Conservation (phyloP, 2,797 vertebrate species). For the Crax fasciolata region DNA sequence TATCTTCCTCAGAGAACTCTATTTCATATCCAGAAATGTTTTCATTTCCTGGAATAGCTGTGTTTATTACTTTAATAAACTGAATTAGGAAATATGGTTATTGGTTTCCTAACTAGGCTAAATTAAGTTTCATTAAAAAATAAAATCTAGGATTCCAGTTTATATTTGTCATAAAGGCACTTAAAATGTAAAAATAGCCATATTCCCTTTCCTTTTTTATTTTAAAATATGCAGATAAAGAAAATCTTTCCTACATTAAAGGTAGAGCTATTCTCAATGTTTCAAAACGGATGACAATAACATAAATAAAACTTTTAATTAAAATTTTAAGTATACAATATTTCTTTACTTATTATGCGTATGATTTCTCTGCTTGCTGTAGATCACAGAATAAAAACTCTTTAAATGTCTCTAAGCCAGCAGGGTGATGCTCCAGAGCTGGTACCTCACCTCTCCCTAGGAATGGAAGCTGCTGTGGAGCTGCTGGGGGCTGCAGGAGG, state of each 20-base stretch:
- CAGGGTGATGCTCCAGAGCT: neutral
- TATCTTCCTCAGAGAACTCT: constrained; percentile 6
- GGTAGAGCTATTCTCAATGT: neutral
- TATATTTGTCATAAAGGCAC: constrained; percentile 22
- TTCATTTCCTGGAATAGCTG: constrained; percentile 62
- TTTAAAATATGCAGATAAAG: constrained; percentile 29
- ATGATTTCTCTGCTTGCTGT: neutral
- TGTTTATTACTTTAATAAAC: constrained; percentile 75
- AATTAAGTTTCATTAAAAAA: constrained; percentile 70
- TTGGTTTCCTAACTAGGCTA: constrained; percentile 59
- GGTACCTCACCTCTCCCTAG: neutral
- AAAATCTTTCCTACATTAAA: constrained; percentile 40
- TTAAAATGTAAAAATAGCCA: constrained; percentile 31
- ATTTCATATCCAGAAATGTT: constrained; percentile 45
- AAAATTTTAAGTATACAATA: constrained; percentile 16
- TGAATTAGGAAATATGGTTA: constrained; percentile 59
- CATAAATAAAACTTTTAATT: constrained; percentile 72
- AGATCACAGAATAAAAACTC: neutral
- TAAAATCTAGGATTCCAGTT: constrained; percentile 45
- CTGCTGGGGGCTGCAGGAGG: neutral
- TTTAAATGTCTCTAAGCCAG: neutral
- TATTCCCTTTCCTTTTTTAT: neutral
- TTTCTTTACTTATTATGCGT: neutral
- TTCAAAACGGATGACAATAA: neutral
- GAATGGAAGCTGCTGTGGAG: neutral